Base-by-base conservation (phyloP, 2,888 invertebrate genomes). In the Pycnomerus fuliginosus region DNA sequence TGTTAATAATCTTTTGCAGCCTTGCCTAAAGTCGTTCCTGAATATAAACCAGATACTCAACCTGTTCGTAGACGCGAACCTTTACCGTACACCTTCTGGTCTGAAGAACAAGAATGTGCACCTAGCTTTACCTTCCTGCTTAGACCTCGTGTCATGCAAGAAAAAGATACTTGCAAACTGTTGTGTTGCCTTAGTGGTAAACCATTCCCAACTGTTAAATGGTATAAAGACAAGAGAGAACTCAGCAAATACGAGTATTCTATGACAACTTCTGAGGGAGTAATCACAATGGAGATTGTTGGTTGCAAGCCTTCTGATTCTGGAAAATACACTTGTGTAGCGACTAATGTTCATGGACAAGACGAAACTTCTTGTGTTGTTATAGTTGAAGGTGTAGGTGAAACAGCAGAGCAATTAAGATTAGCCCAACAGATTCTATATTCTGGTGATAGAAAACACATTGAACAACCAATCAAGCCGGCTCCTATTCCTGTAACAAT, bases 111-210 rank as follows among this genome's bases (percentile, higher is more conserved):
- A 71, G 93, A 94, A 75, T 86, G 88, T 63, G 92, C 92, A 49
- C 99, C 99, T 48, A 87, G 84, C 69, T 99, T 99, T 80, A 96
- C 96, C 66, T 99, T 99, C 91, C 87, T 93, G 66, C 84, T 99
- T 60, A 86, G 99, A 73, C 97, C 98, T 68, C 90, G 99, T 70
- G 91, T 98, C 62, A 98, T 99, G 84, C 99, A 99, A 77, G 73
- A 82, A 64, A 86, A 95, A 54, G 90, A 92, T 70, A 94, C 94
- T 44, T 98, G 98, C 80, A 99, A 99, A 77, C 82, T 99, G 53
- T 84, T 98, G 30, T 97, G 97, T 74, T 96, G 98, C 67, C 82
- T 99, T 48, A 90, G 90, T 63, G 97, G 97, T 51, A 91, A 90
- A 69, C 99, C 99, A 45, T 82, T 87, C 62, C 97, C 99, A 11